These are phyloP conservation scores for Plagodis dolabraria DNA, from an alignment of 2,888 invertebrate species.

Conservation along the genomic window DNA sequence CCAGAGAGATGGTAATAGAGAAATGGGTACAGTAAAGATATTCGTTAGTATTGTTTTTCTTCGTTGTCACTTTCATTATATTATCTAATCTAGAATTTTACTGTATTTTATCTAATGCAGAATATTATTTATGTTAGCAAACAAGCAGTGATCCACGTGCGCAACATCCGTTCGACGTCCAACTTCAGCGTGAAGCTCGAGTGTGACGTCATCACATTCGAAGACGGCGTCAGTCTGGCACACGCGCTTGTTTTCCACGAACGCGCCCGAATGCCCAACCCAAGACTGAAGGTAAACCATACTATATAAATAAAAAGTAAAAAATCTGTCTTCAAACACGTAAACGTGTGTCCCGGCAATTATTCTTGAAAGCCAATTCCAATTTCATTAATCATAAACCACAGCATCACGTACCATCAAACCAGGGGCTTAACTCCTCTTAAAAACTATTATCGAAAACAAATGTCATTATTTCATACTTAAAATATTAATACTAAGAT, in stretches of 20 bases:
- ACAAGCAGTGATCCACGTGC: constrained; percentile 69
- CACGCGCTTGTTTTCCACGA: constrained; percentile 75
- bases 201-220: constrained; percentile 70
- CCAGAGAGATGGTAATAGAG: too few species aligned
- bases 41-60: neutral
- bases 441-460: too few species aligned
- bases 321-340: too few species aligned
- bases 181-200: constrained; percentile 52
- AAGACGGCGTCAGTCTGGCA: constrained; percentile 67
- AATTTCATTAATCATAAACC: too few species aligned
- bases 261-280: constrained; percentile 62
- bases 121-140: constrained; percentile 53
- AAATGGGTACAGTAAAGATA: neutral
- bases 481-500: too few species aligned
- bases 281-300: constrained; percentile 53
- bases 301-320: neutral
- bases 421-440: too few species aligned
- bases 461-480: too few species aligned
- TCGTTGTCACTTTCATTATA: neutral
- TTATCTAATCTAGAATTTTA: neutral
- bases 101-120: neutral
- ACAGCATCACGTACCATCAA: too few species aligned
- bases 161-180: constrained; percentile 49
- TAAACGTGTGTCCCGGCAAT: too few species aligned
- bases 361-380: too few species aligned